A percentile compares a stretch with the other conserved stretches of the same genome.
phyloP scores from a whole-genome alignment of 1,140 invertebrate genomes.

The Drosophila tristis region DNA sequence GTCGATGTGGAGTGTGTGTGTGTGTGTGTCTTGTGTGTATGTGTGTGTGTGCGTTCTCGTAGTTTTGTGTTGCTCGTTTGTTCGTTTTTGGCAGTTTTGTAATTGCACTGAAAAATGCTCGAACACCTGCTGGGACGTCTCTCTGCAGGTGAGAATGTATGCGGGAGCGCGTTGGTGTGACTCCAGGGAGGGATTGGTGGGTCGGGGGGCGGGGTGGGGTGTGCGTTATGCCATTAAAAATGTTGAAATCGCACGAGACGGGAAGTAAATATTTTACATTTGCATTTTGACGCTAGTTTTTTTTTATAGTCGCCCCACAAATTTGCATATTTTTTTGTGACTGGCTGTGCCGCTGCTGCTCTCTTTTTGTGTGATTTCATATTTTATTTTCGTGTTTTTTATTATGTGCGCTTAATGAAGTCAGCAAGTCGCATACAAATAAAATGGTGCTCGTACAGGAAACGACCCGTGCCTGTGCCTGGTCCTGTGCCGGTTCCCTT shows the following conservation, averaged over 20 bases:
- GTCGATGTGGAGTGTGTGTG: not conserved
- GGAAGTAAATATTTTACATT: slow-evolving; percentile 81
- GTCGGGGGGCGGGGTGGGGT: slow-evolving; percentile 4
- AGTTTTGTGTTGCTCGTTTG: slow-evolving; percentile 13
- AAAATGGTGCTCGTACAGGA: slow-evolving; percentile 37
- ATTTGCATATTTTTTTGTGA: slow-evolving; percentile 73
- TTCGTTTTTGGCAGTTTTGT: slow-evolving; percentile 69
- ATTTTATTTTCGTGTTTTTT: slow-evolving; percentile 55
- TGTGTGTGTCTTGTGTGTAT: not conserved
- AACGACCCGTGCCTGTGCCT: slow-evolving; percentile 29
- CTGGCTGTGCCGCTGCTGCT: not conserved
- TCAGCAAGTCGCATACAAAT: slow-evolving; percentile 48
- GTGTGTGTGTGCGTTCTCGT: not conserved
- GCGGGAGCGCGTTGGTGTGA: not conserved
- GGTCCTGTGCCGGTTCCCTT: slow-evolving; percentile 6
- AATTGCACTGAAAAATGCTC: slow-evolving; percentile 71
- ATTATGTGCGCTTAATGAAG: slow-evolving; percentile 71
- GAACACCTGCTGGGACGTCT: slow-evolving; percentile 61
- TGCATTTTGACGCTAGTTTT: slow-evolving; percentile 79
- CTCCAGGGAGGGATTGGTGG: not conserved
- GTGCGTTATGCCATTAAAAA: slow-evolving; percentile 72
- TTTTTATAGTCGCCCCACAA: slow-evolving; percentile 53
- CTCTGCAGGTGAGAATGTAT: slow-evolving; percentile 9
- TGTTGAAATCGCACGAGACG: slow-evolving; percentile 74
- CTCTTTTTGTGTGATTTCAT: slow-evolving; percentile 40